Evolutionary conservation across 1,140 invertebrate genomes (phyloP).

Genomic region (Homarus americanus): DNA sequence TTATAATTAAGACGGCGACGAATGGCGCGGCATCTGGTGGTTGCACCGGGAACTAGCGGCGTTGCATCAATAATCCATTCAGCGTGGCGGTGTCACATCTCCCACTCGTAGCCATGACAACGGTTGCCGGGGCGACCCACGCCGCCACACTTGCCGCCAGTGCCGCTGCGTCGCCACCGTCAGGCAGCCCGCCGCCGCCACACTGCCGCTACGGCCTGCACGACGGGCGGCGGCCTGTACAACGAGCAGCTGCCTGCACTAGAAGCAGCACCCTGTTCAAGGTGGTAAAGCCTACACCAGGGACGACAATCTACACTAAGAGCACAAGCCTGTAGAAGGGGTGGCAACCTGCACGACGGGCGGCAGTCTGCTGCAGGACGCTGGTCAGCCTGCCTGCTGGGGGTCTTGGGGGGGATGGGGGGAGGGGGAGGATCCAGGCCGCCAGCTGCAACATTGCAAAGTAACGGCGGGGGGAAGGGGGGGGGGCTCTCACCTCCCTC

Average conservation of each 20-base stretch:
- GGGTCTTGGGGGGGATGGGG: background rate
- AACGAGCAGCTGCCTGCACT: too few species aligned
- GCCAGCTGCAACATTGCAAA: constrained; percentile 58
- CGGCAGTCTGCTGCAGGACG: constrained; percentile 14
- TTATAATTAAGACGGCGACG: constrained; percentile 72
- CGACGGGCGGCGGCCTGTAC: background rate
- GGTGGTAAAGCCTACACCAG: too few species aligned
- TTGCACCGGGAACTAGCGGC: constrained; percentile 53
- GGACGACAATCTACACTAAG: too few species aligned
- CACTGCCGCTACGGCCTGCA: background rate
- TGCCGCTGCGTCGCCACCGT: constrained; percentile 52
- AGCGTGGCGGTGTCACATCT: constrained; percentile 64
- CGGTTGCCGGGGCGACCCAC: constrained; percentile 63
- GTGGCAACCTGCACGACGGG: constrained; percentile 12
- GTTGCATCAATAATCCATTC: constrained; percentile 65
- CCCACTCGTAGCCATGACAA: constrained; percentile 54
- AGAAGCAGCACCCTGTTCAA: too few species aligned
- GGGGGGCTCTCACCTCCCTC: background rate
- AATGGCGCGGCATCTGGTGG: constrained; percentile 69
- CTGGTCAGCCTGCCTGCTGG: constrained; percentile 28
- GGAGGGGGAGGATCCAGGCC: background rate
- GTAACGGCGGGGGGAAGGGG: constrained; percentile 4
- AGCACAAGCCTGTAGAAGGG: too few species aligned
- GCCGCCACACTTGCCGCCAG: constrained; percentile 26
- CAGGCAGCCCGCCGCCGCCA: constrained; percentile 36